Evolutionary conservation across 2,113 vertebrate genomes (phyloP).

Genomic region (Deroptyus accipitrinus): DNA sequence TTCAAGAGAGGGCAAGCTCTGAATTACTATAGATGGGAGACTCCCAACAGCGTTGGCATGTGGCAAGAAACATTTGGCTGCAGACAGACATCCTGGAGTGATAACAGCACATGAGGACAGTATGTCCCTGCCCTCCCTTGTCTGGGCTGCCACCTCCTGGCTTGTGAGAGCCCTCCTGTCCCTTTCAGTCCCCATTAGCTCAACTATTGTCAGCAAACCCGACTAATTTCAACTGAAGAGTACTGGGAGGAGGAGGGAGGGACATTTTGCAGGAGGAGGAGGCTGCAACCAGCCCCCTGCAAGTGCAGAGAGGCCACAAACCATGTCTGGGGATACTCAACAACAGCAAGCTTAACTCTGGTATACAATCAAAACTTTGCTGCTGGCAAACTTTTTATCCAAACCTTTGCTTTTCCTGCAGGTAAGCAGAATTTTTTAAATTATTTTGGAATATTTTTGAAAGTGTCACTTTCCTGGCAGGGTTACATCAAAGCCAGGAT

Average conservation of each 20-base stretch:
- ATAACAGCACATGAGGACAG: neutral
- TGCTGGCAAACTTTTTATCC: neutral
- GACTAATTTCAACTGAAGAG: neutral
- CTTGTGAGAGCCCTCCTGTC: neutral
- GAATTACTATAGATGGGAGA: neutral
- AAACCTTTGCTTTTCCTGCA: neutral
- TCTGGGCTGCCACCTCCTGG: slow-evolving; percentile 10
- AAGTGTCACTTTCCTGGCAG: neutral
- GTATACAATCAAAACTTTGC: neutral
- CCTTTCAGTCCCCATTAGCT: neutral
- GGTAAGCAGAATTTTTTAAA: neutral
- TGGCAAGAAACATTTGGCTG: neutral
- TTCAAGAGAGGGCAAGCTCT: neutral
- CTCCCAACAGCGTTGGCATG: neutral
- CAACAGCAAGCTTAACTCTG: neutral
- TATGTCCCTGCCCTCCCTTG: neutral
- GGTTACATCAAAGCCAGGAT: neutral
- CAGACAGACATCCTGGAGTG: neutral
- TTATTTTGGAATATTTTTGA: neutral
- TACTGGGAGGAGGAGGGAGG: neutral
- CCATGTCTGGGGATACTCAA: neutral
- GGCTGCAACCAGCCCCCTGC: neutral
- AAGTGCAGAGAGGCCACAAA: rapidly evolving
- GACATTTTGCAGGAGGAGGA: neutral
- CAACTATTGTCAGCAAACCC: neutral